Conservation (phyloP, 2,888 invertebrate genomes). For the Lepidochrysops patricia region DNA sequence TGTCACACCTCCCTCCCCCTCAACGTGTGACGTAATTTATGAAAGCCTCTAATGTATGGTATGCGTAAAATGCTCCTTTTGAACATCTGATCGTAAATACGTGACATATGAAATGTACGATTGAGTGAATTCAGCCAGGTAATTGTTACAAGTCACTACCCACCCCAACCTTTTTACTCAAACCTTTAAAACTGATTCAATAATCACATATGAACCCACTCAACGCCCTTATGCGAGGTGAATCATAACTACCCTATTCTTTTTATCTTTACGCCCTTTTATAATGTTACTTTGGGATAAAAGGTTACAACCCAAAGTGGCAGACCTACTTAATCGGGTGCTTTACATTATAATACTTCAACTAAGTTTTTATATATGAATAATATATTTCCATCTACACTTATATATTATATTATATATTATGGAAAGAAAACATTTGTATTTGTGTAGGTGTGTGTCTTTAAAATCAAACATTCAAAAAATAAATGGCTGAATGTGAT, state of each 20-base stretch:
- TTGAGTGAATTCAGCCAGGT: background rate
- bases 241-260: conserved; percentile 25
- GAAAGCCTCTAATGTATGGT: no score
- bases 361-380: background rate
- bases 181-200: conserved; percentile 22
- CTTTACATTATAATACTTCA: conserved; percentile 17
- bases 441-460: no score
- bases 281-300: conserved; percentile 23
- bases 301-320: conserved; percentile 16
- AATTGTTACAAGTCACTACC: conserved; percentile 17
- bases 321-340: conserved; percentile 5
- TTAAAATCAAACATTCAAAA: no score
- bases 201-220: conserved; percentile 22
- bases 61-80: no score
- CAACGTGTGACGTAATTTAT: no score
- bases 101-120: background rate
- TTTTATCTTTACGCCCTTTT: conserved; percentile 23
- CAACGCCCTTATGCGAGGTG: conserved; percentile 21
- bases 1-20: no score
- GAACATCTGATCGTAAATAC: background rate
- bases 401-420: no score
- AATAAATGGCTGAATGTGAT: no score
- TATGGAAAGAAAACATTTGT: no score
- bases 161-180: conserved; percentile 20
- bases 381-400: no score